Evolutionary conservation across 2,888 invertebrate species (phyloP), one percentile per base, ranked within the genome.

Genomic region (Sphaerophoria rueppellii): DNA sequence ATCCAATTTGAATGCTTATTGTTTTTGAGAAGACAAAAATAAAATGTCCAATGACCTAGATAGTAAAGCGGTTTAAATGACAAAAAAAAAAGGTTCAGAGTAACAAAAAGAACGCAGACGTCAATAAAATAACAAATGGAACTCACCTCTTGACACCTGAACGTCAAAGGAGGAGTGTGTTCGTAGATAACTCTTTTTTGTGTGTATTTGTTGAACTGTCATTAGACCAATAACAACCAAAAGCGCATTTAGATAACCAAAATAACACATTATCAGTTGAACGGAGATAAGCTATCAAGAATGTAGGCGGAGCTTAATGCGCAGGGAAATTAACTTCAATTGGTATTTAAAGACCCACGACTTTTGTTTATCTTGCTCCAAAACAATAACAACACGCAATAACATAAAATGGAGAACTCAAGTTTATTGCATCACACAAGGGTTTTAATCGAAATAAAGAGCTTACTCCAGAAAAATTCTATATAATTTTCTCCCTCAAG

Each of bases 341-440:
- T 77, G 70, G 34, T 34, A 57, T 63, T 34, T 57, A 50, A 69
- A 54, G 37, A 54, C 79, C 57, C 61, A 74, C 67, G 12, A 73
- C n/a, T 65, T 65, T 52, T 16, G 14, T 65, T 67, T 52, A 54
- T 67, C 40, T 40, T 24, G 40, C 4, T 24, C 24, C 24, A 24
- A 24, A 24, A 1, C 52, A 55, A 4, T 24, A 40, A 7, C 7
- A 34, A 16, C 4, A 67, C 24, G 24, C 24, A 60, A 12, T 43
- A 40, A 14, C 50, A 67, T 16, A 34, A 46, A 78, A 63, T 57
- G 46, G 40, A 40, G 58, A 71, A 71, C 65, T 71, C 79, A 50
- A 71, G 50, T 40, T 43, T 70, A 82, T 82, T 82, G 82, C 82
- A 78, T 65, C 78, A 75, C 78, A 75, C 65, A 63, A 6, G n/a